These are phyloP conservation scores for Anguilla japonica DNA, from an alignment of 2,113 vertebrate species.

Conservation along the genomic window DNA sequence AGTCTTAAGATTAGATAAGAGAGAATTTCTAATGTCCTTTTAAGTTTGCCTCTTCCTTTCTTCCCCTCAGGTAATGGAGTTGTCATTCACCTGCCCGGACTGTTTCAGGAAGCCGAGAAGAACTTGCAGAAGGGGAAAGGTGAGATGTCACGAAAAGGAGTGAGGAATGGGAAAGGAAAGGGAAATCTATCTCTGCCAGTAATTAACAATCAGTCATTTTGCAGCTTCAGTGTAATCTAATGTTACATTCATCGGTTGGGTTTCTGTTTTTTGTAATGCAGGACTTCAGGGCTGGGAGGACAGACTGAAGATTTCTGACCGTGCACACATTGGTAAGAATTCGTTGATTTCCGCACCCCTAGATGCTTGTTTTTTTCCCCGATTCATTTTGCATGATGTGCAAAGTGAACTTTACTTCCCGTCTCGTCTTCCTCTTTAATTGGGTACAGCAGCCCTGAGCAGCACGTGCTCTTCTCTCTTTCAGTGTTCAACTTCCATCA, in stretches of 20 bases:
- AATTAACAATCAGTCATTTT: not conserved
- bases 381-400: too few relatives aligned
- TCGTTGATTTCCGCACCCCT: too few relatives aligned
- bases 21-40: not conserved
- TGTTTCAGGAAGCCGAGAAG: slow-evolving; percentile 78
- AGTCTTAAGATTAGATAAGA: not conserved
- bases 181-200: not conserved
- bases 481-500: slow-evolving; percentile 81
- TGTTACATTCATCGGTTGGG: not conserved
- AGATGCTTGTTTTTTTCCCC: not conserved
- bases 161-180: not conserved
- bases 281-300: slow-evolving; percentile 77
- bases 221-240: not conserved
- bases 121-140: slow-evolving; percentile 76
- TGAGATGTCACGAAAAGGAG: slow-evolving; percentile 31
- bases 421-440: not conserved
- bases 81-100: slow-evolving; percentile 77
- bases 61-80: slow-evolving; percentile 72
- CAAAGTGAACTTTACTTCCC: not conserved
- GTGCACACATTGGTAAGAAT: slow-evolving; percentile 74
- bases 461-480: not conserved
- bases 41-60: not conserved
- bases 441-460: not conserved
- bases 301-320: slow-evolving; percentile 76
- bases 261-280: slow-evolving; percentile 36